Conservation (phyloP, 2,113 vertebrate genomes). For the Jacana jacana region DNA sequence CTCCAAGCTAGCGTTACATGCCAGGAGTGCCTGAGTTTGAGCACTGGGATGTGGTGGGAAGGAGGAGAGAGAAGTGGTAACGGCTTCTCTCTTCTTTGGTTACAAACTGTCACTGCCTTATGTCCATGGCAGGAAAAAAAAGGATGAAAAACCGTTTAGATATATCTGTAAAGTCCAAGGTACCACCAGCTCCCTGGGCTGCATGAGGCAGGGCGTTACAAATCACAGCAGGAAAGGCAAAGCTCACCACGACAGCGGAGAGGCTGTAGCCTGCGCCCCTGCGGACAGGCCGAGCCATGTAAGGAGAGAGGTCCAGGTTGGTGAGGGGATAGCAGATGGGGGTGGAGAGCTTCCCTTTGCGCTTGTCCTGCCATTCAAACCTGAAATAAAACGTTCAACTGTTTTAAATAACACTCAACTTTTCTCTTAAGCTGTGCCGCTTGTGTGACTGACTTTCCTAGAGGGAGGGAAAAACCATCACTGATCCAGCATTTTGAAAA, state of each 20-base stretch:
- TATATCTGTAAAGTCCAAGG: neutral
- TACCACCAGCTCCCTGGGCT: neutral
- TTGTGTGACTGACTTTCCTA: neutral
- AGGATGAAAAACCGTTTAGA: neutral
- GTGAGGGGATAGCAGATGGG: constrained; percentile 76
- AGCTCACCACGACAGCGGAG: constrained; percentile 86
- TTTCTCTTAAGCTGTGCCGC: neutral
- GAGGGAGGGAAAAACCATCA: neutral
- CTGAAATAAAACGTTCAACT: constrained; percentile 7
- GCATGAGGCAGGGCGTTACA: neutral
- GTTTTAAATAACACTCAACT: neutral
- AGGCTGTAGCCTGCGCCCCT: constrained; percentile 74
- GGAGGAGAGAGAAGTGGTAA: neutral
- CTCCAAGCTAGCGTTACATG: neutral
- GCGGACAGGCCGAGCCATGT: constrained; percentile 56
- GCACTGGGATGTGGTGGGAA: neutral
- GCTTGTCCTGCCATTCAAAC: constrained; percentile 69
- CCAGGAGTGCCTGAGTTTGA: neutral
- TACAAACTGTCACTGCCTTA: neutral
- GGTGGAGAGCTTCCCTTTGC: constrained; percentile 81
- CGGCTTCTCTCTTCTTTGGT: neutral
- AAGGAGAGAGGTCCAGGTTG: constrained; percentile 78
- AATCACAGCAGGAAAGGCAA: neutral
- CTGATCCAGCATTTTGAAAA: neutral
- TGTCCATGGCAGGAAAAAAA: neutral